phyloP scores from a whole-genome alignment of 2,888 invertebrate genomes.

The Beris morrisii region DNA sequence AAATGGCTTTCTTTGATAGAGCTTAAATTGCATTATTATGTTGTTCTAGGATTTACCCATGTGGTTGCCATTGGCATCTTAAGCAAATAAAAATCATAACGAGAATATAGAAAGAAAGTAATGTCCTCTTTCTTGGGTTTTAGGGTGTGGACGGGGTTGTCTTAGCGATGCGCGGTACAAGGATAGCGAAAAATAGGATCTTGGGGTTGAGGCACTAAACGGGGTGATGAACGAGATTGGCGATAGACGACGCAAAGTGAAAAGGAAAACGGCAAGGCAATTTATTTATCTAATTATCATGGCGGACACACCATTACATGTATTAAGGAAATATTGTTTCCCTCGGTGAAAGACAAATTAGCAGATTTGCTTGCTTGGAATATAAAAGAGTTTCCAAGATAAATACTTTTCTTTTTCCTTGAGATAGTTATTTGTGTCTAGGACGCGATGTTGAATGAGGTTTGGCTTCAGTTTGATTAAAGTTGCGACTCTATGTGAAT shows the following conservation, averaged over 20 bases:
- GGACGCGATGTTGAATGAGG: not conserved
- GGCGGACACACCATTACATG: not conserved
- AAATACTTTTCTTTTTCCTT: too few relatives aligned
- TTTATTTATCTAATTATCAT: constrained; percentile 25
- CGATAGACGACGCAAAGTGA: constrained; percentile 2
- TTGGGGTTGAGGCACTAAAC: too few relatives aligned
- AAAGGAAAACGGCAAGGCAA: constrained; percentile 16
- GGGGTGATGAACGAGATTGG: too few relatives aligned
- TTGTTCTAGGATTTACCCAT: constrained; percentile 32
- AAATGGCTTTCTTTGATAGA: constrained; percentile 32
- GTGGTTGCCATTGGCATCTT: constrained; percentile 30
- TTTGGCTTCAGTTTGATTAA: not conserved
- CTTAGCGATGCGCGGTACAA: too few relatives aligned
- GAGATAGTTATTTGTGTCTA: too few relatives aligned
- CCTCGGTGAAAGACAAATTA: constrained; percentile 15
- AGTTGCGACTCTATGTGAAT: not conserved
- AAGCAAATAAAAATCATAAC: constrained; percentile 32
- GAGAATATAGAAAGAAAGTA: constrained; percentile 30
- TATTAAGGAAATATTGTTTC: constrained; percentile 1
- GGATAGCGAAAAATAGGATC: too few relatives aligned
- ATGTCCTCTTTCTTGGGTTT: constrained; percentile 14
- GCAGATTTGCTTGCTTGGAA: constrained; percentile 7
- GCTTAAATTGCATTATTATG: constrained; percentile 33
- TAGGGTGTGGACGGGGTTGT: not conserved
- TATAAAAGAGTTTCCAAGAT: constrained; percentile 7